Base-by-base conservation (phyloP, 2,888 invertebrate species). In the Deroplatys truncata region DNA sequence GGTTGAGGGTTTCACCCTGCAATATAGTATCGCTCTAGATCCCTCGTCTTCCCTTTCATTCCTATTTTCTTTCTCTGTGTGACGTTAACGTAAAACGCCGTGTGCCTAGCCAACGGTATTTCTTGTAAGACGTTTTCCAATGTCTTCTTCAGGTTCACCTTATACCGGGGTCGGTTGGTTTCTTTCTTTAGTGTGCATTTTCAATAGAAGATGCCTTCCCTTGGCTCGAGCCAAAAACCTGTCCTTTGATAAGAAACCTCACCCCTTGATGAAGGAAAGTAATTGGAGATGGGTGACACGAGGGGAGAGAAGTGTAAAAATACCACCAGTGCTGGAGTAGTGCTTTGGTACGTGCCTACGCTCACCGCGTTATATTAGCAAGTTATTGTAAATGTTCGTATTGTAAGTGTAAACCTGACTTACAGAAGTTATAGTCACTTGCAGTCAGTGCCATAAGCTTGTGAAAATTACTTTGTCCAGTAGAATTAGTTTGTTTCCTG, bases 81-180 rank as follows among this genome's bases (percentile, higher is more conserved):
- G 28, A 85, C 28, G 49, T 56, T 29, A 28, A 49, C 43, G 85
- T 49, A 49, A 49, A 85, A 85, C 85, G 28, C 25, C 85, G 49
- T 82, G 83, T 84, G 84, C 28, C 25, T 56, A 43, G 35, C 31
- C 90, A 90, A 90, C 90, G 89, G 90, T 90, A 90, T 90, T 90
- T 85, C 90, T 90, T 90, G 86, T 87, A 90, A 84, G 88, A 87
- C 83, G 43, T 72, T 31, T 28, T 84, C 84, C 84, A 88, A 28
- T 84, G 56, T 72, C 56, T 72, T 72, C 56, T 72, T 72, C 56
- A 72, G 56, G 56, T 72, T 25, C 56, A 72, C 56, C 56, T 72
- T 72, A 72, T 72, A 25, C 25, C 25, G 20, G 56, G 56, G 56
- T 72, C 56, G 56, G 20, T 84, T 29, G 25, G 72, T 20, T 28